phyloP scores from a whole-genome alignment of 2,797 vertebrate species.

The Rhincodon typus region DNA sequence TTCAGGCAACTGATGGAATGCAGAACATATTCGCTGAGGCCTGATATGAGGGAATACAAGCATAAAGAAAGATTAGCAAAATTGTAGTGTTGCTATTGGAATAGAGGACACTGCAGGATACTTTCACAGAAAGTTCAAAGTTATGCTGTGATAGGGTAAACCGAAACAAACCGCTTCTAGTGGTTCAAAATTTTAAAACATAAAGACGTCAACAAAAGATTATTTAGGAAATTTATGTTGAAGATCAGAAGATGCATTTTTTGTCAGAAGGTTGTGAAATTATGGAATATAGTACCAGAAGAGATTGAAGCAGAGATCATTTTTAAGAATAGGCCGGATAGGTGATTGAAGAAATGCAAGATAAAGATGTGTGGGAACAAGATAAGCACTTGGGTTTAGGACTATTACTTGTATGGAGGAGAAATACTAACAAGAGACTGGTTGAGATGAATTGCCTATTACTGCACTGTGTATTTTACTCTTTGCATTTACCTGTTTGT shows the following conservation, averaged over 20 bases:
- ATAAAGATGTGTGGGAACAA: too few relatives aligned
- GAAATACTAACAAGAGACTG: background rate
- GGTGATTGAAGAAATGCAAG: too few relatives aligned
- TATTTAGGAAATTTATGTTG: background rate
- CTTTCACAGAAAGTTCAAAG: background rate
- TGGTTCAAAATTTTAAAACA: background rate
- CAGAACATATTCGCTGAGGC: background rate
- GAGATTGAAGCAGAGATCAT: background rate
- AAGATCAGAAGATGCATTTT: background rate
- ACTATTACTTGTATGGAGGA: background rate
- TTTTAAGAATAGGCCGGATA: background rate
- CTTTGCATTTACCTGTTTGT: too few relatives aligned
- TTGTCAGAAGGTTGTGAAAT: background rate
- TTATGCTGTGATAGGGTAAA: background rate
- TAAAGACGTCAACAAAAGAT: background rate
- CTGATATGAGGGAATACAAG: background rate
- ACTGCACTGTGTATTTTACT: too few relatives aligned
- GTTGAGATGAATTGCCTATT: background rate
- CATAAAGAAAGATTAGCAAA: background rate
- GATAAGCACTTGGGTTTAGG: too few relatives aligned
- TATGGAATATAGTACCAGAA: background rate
- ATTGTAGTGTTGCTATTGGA: background rate
- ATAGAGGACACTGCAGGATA: background rate
- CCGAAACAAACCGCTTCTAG: background rate
- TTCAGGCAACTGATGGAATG: background rate